These are phyloP conservation scores for Dexiosoma caninum DNA, from an alignment of 2,888 invertebrate species.

Conservation along the genomic window DNA sequence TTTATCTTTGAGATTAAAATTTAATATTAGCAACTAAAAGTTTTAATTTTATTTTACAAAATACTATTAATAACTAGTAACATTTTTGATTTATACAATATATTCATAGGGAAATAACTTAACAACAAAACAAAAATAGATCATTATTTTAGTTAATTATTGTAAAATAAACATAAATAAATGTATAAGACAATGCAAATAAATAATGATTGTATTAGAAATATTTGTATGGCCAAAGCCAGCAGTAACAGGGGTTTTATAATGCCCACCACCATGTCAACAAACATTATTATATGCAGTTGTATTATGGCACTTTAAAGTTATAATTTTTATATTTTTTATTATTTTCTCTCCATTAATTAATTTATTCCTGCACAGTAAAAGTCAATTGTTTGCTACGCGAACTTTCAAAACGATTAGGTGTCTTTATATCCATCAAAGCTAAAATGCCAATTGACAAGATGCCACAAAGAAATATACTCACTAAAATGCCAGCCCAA, in stretches of 20 bases:
- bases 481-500: constrained; percentile 92
- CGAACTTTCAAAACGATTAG: constrained; percentile 97
- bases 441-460: constrained; percentile 89
- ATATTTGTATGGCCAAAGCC: constrained; percentile 72
- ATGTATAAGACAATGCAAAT: constrained; percentile 71
- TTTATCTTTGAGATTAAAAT: constrained; percentile 13
- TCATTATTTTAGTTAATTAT: constrained; percentile 25
- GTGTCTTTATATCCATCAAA: constrained; percentile 95
- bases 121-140: constrained; percentile 1
- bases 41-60: no score
- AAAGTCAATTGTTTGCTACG: constrained; percentile 95
- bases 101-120: background rate
- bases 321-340: background rate
- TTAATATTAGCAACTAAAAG: constrained; percentile 14
- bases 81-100: background rate
- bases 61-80: constrained; percentile 25
- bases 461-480: constrained; percentile 85
- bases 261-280: constrained; percentile 67
- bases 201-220: constrained; percentile 72
- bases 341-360: background rate
- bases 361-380: constrained; percentile 84
- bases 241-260: constrained; percentile 71
- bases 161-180: constrained; percentile 72
- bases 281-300: constrained; percentile 67
- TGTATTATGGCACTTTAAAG: background rate